Percentiles rank a stretch among this genome's conserved stretches.
phyloP scores from a whole-genome alignment of 2,113 vertebrate genomes.

The Psittacus erithacus region DNA sequence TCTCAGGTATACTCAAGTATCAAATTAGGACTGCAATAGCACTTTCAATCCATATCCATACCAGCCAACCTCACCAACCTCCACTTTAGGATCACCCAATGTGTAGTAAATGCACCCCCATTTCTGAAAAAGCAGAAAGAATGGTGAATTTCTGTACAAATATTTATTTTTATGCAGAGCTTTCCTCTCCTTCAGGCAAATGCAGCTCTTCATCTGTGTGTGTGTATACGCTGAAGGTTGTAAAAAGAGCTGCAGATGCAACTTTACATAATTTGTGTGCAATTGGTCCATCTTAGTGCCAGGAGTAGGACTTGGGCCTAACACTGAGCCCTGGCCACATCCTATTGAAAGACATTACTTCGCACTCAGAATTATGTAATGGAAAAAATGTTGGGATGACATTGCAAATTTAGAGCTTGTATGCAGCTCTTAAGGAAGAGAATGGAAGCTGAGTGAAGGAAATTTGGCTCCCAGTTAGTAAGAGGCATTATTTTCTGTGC shows the following conservation, averaged over 20 bases:
- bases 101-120: background rate
- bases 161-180: background rate
- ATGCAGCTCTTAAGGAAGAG: background rate
- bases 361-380: background rate
- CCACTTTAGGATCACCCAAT: accelerated
- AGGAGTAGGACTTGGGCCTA: background rate
- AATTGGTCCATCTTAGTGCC: background rate
- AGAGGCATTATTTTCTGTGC: background rate
- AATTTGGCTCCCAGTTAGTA: background rate
- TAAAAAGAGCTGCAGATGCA: background rate
- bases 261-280: background rate
- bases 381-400: background rate
- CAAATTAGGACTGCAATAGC: background rate
- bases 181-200: background rate
- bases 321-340: background rate
- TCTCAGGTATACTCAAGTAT: background rate
- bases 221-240: background rate
- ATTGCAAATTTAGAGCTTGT: background rate
- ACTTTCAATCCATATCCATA: background rate
- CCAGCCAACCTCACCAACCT: accelerated
- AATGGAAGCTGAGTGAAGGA: background rate
- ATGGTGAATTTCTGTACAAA: background rate
- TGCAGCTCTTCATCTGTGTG: background rate
- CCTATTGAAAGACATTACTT: background rate
- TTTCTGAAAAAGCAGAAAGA: background rate